phyloP scores from a whole-genome alignment of 2,888 invertebrate species.

The Plebejus argus region DNA sequence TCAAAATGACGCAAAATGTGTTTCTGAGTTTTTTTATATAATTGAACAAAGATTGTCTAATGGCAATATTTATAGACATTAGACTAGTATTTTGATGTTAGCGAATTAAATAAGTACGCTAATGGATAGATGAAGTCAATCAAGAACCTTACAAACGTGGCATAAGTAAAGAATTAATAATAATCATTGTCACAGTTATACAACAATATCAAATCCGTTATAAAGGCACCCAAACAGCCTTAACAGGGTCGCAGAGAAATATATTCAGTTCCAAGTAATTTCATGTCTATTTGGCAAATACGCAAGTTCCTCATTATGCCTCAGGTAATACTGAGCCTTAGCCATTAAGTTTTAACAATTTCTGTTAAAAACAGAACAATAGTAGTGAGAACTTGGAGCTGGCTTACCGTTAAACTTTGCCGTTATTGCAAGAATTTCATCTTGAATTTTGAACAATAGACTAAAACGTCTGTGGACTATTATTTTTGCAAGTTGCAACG shows the following conservation, averaged over 20 bases:
- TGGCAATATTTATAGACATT: too few species aligned
- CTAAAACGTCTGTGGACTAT: background rate
- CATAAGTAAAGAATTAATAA: too few species aligned
- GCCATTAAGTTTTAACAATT: conserved; percentile 11
- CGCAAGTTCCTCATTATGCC: background rate
- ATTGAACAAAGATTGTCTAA: too few species aligned
- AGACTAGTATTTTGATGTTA: too few species aligned
- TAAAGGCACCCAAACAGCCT: background rate
- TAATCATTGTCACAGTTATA: too few species aligned
- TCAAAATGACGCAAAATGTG: too few species aligned
- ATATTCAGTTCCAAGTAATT: background rate
- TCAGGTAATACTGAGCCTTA: background rate
- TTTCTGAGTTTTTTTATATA: too few species aligned
- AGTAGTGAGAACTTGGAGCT: conserved; percentile 56
- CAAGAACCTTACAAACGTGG: too few species aligned
- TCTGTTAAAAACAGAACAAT: conserved; percentile 48
- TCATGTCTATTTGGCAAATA: background rate
- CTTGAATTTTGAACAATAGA: conserved; percentile 22
- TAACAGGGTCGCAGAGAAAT: too few species aligned
- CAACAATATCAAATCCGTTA: too few species aligned
- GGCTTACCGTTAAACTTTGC: conserved; percentile 57
- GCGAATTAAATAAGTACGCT: too few species aligned
- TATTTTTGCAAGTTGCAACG: background rate
- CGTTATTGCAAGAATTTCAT: conserved; percentile 39
- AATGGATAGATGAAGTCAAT: too few species aligned